Evolutionary conservation across 2,113 vertebrate genomes (phyloP).

Genomic region (Sinocyclocheilus rhinocerous): DNA sequence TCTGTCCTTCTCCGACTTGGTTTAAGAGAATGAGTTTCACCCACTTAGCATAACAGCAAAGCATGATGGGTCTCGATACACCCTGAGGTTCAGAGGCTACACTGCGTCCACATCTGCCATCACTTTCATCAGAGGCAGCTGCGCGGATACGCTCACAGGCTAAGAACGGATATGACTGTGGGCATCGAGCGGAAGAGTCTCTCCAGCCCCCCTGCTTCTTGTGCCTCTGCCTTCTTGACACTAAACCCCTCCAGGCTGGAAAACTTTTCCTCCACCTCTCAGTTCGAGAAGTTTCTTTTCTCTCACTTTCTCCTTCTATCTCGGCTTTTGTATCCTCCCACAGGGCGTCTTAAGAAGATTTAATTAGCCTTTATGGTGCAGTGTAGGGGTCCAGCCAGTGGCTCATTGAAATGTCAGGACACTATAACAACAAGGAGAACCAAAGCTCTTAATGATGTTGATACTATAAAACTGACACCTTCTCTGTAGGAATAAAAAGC

Average conservation of each 20-base stretch:
- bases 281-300: slow-evolving; percentile 46
- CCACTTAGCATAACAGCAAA: slow-evolving; percentile 4
- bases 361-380: slow-evolving; percentile 60
- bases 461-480: slow-evolving; percentile 72
- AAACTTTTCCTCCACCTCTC: not conserved
- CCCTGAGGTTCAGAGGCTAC: slow-evolving; percentile 43
- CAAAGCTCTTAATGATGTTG: slow-evolving; percentile 68
- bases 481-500: slow-evolving; percentile 61
- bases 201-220: not conserved
- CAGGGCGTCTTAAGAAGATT: slow-evolving; percentile 44
- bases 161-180: slow-evolving; percentile 27
- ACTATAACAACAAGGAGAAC: slow-evolving; percentile 66
- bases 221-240: slow-evolving; percentile 19
- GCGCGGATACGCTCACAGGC: slow-evolving; percentile 18
- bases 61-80: slow-evolving; percentile 16
- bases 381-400: slow-evolving; percentile 40
- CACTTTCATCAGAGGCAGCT: slow-evolving; percentile 39
- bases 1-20: not conserved
- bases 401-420: slow-evolving; percentile 68
- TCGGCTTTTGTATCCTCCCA: slow-evolving; percentile 15
- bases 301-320: slow-evolving; percentile 28
- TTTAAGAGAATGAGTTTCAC: slow-evolving; percentile 4
- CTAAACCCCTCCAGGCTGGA: not conserved
- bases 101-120: slow-evolving; percentile 38
- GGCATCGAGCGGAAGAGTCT: slow-evolving; percentile 25